Evolutionary conservation across 2,797 vertebrate genomes (phyloP).

Genomic region (Mergus octosetaceus): DNA sequence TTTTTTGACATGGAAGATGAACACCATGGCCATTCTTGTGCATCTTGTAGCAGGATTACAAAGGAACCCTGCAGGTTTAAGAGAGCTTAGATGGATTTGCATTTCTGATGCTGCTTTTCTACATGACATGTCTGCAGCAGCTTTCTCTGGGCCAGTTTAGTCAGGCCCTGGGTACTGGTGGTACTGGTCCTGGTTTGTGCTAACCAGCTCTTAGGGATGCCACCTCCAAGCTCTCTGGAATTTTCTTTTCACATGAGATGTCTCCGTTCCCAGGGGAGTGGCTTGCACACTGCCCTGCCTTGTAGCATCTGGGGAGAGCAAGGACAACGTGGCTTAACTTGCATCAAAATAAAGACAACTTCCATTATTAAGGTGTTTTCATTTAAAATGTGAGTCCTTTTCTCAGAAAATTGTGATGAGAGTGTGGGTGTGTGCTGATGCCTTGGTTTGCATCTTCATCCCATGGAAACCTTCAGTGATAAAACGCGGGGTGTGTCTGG

Average conservation of each 20-base stretch:
- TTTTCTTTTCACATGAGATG: not conserved
- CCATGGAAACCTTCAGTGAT: not conserved
- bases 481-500: rapidly evolving
- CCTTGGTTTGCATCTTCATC: not conserved
- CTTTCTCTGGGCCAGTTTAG: not conserved
- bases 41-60: not conserved
- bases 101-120: not conserved
- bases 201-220: not conserved
- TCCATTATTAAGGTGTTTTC: not conserved
- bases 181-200: not conserved
- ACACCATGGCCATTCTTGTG: rapidly evolving
- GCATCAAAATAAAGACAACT: not conserved
- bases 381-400: not conserved
- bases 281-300: not conserved
- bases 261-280: not conserved
- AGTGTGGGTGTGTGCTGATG: not conserved
- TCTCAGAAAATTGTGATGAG: not conserved
- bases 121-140: rapidly evolving
- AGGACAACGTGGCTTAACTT: not conserved
- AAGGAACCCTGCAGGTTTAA: not conserved
- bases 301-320: not conserved
- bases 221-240: not conserved
- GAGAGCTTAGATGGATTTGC: not conserved
- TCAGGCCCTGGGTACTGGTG: not conserved
- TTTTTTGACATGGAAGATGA: not conserved